Conservation (phyloP, 23 tunicate genomes). For the Halocynthia aurantium region DNA sequence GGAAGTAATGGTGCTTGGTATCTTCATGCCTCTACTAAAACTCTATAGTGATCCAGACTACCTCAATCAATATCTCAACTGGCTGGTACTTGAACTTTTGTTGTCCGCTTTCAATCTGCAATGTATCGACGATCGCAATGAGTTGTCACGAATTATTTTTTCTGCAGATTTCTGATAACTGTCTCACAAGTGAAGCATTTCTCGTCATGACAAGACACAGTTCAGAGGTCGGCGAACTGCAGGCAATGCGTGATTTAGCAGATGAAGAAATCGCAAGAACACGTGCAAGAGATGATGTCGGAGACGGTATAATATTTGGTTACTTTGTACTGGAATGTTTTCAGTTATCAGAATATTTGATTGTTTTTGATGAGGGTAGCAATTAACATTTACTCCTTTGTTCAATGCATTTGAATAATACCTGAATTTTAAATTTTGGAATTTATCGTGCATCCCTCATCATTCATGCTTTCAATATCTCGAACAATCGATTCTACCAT, state of each 20-base stretch:
- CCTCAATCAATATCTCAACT: conserved; percentile 77
- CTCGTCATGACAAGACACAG: conserved; percentile 60
- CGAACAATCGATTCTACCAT: too few species aligned
- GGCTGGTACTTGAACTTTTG: conserved; percentile 51
- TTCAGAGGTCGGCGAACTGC: conserved; percentile 46
- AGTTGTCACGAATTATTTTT: not conserved
- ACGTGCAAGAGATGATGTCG: conserved; percentile 77
- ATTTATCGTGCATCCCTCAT: too few species aligned
- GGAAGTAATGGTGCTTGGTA: conserved; percentile 80
- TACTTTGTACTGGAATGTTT: too few species aligned
- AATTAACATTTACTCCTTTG: too few species aligned
- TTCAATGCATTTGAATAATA: too few species aligned
- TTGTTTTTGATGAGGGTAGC: too few species aligned
- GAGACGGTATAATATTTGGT: conserved; percentile 40
- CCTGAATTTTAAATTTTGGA: too few species aligned
- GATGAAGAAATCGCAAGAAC: conserved; percentile 70
- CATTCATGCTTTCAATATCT: too few species aligned
- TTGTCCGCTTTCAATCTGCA: not conserved
- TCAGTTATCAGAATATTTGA: too few species aligned
- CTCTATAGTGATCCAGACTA: conserved; percentile 86
- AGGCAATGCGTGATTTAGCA: conserved; percentile 63
- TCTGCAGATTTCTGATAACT: conserved; percentile 74
- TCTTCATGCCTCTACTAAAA: conserved; percentile 65
- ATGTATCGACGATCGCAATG: not conserved
- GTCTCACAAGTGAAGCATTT: conserved; percentile 83